Evolutionary conservation across 2,113 vertebrate genomes (phyloP).

Genomic region (Campylomormyrus numenius): DNA sequence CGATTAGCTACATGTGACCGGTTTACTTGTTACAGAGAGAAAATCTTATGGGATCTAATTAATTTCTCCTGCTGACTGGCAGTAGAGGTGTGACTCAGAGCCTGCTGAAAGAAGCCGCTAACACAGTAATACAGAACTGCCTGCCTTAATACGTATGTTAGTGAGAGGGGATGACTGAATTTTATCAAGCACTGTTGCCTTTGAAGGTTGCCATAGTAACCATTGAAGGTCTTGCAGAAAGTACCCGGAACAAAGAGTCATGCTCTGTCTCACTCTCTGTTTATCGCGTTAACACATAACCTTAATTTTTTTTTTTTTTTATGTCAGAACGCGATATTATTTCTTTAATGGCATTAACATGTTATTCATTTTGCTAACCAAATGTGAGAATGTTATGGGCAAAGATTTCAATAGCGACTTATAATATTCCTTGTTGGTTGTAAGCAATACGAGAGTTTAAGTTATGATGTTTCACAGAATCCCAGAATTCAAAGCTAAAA

Average conservation of each 20-base stretch:
- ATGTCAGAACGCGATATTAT: background rate
- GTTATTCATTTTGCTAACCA: background rate
- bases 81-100: background rate
- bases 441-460: background rate
- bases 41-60: background rate
- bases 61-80: background rate
- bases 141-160: background rate
- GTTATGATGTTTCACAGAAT: background rate
- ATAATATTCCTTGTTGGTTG: background rate
- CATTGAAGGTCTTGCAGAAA: background rate
- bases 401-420: background rate
- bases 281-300: background rate
- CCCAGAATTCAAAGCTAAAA: background rate
- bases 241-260: background rate
- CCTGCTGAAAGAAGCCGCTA: background rate
- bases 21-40: background rate
- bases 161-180: background rate
- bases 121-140: background rate
- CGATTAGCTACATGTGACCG: background rate
- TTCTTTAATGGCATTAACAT: background rate
- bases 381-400: background rate
- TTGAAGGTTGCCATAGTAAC: conserved; percentile 5
- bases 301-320: background rate
- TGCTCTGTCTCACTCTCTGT: background rate
- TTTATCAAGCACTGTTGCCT: background rate